Evolutionary conservation across 2,797 vertebrate species (phyloP), one percentile per base, ranked within the genome.

Genomic region (Sebastes glaucus): DNA sequence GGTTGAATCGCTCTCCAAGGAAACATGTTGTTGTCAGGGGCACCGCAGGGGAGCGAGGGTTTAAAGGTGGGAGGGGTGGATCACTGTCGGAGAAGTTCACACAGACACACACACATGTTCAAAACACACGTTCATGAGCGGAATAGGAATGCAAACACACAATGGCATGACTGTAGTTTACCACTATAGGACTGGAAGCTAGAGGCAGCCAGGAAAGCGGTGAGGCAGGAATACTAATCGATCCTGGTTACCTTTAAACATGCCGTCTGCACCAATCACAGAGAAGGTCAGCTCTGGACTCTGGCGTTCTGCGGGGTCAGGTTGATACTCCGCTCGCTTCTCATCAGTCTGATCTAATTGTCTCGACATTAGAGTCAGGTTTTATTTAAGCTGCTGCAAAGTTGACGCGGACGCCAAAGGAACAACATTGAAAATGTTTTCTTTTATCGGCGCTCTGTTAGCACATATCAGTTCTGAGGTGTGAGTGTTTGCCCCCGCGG

Each of bases 221-320:
- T 63, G 87, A 82, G 86, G 76, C 81, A 73, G 82, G 85, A 93
- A 92, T 92, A 90, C 92, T 92, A 92, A 95, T 93, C 84, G 61
- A 88, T 92, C 67, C 77, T 77, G 5, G 81, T 94, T 93, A 93
- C 89, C 87, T 92, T 89, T 84, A 87, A 91, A 87, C 62, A 56
- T 87, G 66, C 20, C 18, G 68, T 82, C 84, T 78, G 73, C 64
- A 73, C 89, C 92, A 92, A 91, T 94, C 88, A 80, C 61, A 60
- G 85, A 84, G 83, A 93, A 94, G 92, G 93, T 91, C 93, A 92
- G 75, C 20, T 0, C 30, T 85, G 82, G 88, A 90, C 78, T 78
- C 75, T 2, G 86, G 90, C 85, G 22, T 32, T 83, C 57, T 64
- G 62, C 10, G 60, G 72, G 74, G 53, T 88, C 80, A 80, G 69